These are phyloP conservation scores for Lophotis ruficrista DNA, from an alignment of 2,113 vertebrate species.

Conservation along the genomic window DNA sequence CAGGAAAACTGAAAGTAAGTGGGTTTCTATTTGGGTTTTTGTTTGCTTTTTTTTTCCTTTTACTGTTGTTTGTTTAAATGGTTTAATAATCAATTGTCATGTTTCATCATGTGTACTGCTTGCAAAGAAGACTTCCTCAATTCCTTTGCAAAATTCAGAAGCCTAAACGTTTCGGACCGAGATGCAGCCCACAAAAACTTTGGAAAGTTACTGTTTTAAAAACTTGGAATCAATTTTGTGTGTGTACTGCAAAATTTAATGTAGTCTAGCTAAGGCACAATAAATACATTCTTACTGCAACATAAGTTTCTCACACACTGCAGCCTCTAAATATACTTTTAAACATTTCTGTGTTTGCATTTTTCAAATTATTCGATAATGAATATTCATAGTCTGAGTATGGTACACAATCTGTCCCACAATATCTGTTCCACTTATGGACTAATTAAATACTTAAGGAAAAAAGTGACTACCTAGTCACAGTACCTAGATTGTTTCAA, in stretches of 20 bases:
- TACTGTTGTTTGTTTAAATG: background rate
- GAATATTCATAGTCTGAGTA: background rate
- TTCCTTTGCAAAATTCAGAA: background rate
- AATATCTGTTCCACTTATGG: background rate
- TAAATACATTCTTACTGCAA: background rate
- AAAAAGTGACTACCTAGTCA: background rate
- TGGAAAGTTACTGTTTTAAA: background rate
- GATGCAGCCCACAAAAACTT: background rate
- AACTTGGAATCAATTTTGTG: background rate
- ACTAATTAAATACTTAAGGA: background rate
- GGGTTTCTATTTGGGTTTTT: background rate
- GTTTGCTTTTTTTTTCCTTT: background rate
- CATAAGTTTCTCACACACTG: background rate
- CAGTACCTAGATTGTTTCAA: background rate
- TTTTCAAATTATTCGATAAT: background rate
- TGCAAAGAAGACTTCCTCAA: background rate
- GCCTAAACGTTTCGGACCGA: background rate
- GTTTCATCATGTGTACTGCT: background rate
- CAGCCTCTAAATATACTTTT: background rate
- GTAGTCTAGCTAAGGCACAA: background rate
- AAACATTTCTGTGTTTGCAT: background rate
- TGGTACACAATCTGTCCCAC: background rate
- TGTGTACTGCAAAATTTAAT: background rate
- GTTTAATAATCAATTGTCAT: background rate
- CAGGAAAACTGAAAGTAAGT: constrained; percentile 84